phyloP scores from a whole-genome alignment of 2,888 invertebrate genomes.

The Anthophora plumipes region DNA sequence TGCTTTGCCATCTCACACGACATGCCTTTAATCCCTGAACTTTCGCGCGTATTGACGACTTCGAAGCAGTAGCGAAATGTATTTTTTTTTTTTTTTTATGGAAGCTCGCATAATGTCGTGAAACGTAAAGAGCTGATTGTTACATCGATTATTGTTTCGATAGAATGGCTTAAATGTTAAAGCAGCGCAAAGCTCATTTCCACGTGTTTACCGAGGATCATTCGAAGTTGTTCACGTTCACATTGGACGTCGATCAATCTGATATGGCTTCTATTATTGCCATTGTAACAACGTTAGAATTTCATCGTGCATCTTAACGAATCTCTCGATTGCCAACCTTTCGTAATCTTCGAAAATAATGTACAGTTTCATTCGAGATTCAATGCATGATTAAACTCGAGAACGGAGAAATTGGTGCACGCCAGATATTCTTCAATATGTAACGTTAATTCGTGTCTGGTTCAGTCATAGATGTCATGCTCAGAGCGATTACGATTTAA shows the following conservation, averaged over 20 bases:
- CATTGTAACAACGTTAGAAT: slow-evolving; percentile 19
- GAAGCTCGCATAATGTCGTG: not conserved
- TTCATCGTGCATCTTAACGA: slow-evolving; percentile 4
- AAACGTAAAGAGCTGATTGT: slow-evolving; percentile 7
- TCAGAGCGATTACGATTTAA: slow-evolving; percentile 17
- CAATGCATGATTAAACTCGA: slow-evolving; percentile 37
- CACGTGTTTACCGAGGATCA: not conserved
- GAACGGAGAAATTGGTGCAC: not conserved
- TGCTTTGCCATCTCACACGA: not conserved
- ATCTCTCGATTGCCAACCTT: not conserved
- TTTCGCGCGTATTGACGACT: not conserved
- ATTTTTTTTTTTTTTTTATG: no score
- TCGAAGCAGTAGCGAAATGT: slow-evolving; percentile 16
- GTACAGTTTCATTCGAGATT: not conserved
- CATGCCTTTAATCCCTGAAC: not conserved
- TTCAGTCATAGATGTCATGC: slow-evolving; percentile 19
- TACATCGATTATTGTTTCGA: slow-evolving; percentile 35
- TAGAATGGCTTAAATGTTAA: slow-evolving; percentile 3
- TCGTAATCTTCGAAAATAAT: not conserved
- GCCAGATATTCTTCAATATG: slow-evolving; percentile 24
- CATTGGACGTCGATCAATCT: slow-evolving; percentile 1
- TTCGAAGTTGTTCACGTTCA: slow-evolving; percentile 12
- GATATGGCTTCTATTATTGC: slow-evolving; percentile 54
- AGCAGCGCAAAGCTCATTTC: slow-evolving; percentile 44
- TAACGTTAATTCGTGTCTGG: slow-evolving; percentile 24